These are phyloP conservation scores for Marcusenius ussheri DNA, from an alignment of 2,113 vertebrate species.

Conservation along the genomic window DNA sequence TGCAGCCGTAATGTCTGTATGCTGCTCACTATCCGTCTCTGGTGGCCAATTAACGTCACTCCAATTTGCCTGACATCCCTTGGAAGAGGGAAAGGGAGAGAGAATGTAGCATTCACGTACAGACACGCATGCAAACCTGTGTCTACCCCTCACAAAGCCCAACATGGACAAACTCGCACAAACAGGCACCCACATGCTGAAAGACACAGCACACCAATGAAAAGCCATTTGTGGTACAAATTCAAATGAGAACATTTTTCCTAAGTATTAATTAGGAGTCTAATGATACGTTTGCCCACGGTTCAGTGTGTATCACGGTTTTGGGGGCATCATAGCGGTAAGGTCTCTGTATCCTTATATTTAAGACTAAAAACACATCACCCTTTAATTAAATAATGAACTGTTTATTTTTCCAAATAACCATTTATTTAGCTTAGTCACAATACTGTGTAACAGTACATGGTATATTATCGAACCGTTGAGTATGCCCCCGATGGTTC, in stretches of 20 bases:
- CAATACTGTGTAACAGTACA: too few relatives aligned
- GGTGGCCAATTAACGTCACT: conserved; percentile 92
- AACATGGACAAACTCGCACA: not conserved
- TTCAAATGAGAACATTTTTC: not conserved
- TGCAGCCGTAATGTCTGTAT: conserved; percentile 96
- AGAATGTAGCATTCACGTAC: not conserved
- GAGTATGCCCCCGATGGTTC: not conserved
- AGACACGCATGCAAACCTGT: not conserved
- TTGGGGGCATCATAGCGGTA: not conserved
- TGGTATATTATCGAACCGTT: not conserved
- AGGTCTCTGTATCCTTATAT: not conserved
- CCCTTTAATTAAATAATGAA: too few relatives aligned
- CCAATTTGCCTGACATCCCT: conserved; percentile 94
- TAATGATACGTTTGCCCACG: not conserved
- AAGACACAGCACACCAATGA: not conserved
- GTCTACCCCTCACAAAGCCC: not conserved
- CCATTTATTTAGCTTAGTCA: too few relatives aligned
- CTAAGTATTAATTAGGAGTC: not conserved
- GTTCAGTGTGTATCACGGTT: not conserved
- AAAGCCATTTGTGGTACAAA: not conserved
- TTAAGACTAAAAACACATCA: too few relatives aligned
- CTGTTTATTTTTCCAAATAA: too few relatives aligned
- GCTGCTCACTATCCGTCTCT: conserved; percentile 99
- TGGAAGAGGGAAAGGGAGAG: conserved; percentile 22
- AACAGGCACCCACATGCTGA: not conserved